Evolutionary conservation across 2,113 vertebrate species (phyloP).

Genomic region (Glareola pratincola): DNA sequence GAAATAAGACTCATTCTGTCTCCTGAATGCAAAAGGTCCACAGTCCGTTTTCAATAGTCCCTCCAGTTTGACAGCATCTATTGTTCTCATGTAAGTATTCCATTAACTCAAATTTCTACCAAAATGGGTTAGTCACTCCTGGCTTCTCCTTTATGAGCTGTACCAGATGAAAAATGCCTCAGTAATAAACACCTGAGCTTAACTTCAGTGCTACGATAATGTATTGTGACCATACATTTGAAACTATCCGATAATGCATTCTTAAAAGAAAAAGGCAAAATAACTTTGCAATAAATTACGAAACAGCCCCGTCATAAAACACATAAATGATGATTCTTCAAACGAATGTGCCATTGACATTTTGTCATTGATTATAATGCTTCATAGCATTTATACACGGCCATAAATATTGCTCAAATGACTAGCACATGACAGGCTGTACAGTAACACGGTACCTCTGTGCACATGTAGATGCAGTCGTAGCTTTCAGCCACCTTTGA

Average conservation of each 20-base stretch:
- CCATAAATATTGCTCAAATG: not conserved
- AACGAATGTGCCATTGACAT: not conserved
- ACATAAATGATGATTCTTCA: not conserved
- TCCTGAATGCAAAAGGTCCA: not conserved
- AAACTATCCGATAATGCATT: not conserved
- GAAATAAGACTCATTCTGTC: not conserved
- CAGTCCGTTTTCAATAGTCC: not conserved
- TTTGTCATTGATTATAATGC: not conserved
- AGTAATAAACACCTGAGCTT: slow-evolving; percentile 1
- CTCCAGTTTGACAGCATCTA: not conserved
- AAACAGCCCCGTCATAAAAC: not conserved
- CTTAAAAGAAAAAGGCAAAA: not conserved
- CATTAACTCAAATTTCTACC: not conserved
- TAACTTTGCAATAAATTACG: not conserved
- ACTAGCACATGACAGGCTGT: not conserved
- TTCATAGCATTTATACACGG: not conserved
- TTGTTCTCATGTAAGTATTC: slow-evolving; percentile 12
- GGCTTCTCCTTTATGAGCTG: not conserved
- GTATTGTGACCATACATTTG: not conserved
- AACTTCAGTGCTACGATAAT: not conserved
- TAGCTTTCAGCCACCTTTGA: not conserved
- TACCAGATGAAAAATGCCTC: not conserved
- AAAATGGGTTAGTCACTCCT: not conserved
- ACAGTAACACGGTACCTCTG: not conserved
- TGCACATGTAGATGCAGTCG: not conserved